Percentiles rank a stretch among this genome's conserved stretches.
Conservation (phyloP, 2,888 invertebrate species). For the Proisotoma minuta region DNA sequence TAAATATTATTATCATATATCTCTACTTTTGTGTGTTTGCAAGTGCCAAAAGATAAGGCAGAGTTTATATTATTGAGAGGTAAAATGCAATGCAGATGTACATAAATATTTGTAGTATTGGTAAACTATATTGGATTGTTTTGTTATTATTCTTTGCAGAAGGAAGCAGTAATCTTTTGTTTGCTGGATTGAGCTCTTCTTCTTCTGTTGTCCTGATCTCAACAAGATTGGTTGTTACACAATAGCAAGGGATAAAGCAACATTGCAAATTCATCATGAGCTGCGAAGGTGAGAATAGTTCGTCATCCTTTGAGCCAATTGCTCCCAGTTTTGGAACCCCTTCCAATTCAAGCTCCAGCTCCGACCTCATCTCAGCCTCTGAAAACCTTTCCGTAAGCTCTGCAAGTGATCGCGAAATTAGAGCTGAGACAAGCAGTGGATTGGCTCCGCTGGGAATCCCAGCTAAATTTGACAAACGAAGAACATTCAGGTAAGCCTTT, state of each 20-base stretch:
- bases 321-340: conserved; percentile 4
- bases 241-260: too few relatives aligned
- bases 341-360: conserved; percentile 19
- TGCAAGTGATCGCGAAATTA: conserved; percentile 10
- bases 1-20: neutral
- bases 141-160: too few relatives aligned
- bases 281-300: neutral
- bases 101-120: too few relatives aligned
- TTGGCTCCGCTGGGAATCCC: conserved; percentile 34
- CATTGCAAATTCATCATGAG: conserved; percentile 4
- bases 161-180: too few relatives aligned
- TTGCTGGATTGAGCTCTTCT: too few relatives aligned
- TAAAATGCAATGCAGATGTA: too few relatives aligned
- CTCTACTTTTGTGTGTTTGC: neutral
- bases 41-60: too few relatives aligned
- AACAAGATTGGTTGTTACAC: too few relatives aligned
- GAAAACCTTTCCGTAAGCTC: conserved; percentile 15
- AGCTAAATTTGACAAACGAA: conserved; percentile 32
- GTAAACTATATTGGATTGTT: too few relatives aligned
- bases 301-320: neutral
- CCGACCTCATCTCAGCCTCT: conserved; percentile 16
- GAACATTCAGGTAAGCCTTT: conserved; percentile 41
- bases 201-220: too few relatives aligned
- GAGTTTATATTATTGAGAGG: too few relatives aligned
- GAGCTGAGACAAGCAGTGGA: conserved; percentile 20